Base-by-base conservation (phyloP, 2,113 vertebrate genomes). In the Chaetura pelagica region DNA sequence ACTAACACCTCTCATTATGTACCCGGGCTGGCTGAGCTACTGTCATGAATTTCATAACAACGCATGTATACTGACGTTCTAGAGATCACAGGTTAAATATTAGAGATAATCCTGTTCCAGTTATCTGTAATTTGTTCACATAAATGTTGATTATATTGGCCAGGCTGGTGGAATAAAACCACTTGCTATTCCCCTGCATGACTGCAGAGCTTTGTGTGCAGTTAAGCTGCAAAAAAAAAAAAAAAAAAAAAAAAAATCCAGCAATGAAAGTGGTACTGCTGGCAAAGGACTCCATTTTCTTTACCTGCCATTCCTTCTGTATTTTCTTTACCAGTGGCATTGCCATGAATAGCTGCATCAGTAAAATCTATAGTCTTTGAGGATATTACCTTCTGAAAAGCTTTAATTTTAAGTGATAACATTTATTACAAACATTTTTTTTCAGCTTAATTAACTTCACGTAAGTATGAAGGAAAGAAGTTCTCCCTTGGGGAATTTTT, bases 101-200 rank as follows among this genome's bases (percentile, higher is more conserved):
- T 0, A 67, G 26, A 95, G 79, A 93, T 75, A 92, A 92, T 92
- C 76, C 86, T 74, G 38, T 42, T 74, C 83, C 61, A 87, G 57
- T 84, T 92, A 92, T 30, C 72, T 78, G n/a, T 71, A 87, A 94
- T 93, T 92, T 88, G 72, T 84, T 90, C 90, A 74, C 67, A 76
- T 69, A 83, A 77, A 84, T 19, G 76, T 80, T 88, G 86, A 89
- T 89, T 90, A 78, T 72, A 74, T 81, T 88, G 93, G 61, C 83
- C 79, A 62, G 59, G 46, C 48, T 90, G 52, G 48, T 81, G 68
- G 57, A 81, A 89, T 85, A 78, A 87, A 90, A 40, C 24, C n/a
- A 48, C 61, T 89, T 79, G 54, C 71, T 92, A 58, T 72, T 79
- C 64, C 26, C 59, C 24, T 38, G 42, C 0, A 0, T 26, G 21